These are phyloP conservation scores for Campoplex capitator DNA, from an alignment of 2,888 invertebrate genomes.

Conservation along the genomic window DNA sequence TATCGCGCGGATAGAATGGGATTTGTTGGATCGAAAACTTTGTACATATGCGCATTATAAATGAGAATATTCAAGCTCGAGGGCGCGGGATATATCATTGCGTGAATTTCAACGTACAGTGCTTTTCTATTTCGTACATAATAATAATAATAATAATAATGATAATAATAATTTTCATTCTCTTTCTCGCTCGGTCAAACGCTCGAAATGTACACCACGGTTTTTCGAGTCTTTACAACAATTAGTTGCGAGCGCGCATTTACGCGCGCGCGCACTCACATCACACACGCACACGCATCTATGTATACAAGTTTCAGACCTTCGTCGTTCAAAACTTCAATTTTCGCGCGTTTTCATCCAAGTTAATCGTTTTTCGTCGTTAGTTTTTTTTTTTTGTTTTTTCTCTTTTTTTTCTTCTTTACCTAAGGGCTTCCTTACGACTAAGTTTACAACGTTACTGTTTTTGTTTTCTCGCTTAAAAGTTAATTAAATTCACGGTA, in stretches of 20 bases:
- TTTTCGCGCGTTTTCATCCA: conserved; percentile 35
- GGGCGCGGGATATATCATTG: conserved; percentile 79
- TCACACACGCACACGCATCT: conserved; percentile 23
- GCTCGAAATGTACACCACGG: conserved; percentile 1
- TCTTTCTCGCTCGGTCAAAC: conserved; percentile 61
- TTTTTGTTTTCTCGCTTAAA: conserved; percentile 75
- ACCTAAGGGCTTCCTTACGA: conserved; percentile 77
- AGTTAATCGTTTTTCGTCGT: background rate
- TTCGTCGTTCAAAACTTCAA: conserved; percentile 23
- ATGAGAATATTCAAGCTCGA: conserved; percentile 71
- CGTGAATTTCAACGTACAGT: conserved; percentile 80
- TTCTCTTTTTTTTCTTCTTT: background rate
- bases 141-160: conserved; percentile 61
- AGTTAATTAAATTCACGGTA: conserved; percentile 81
- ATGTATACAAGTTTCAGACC: conserved; percentile 17
- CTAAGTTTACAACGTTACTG: conserved; percentile 79
- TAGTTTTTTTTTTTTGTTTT: background rate
- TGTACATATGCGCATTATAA: conserved; percentile 75
- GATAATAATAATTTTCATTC: conserved; percentile 68
- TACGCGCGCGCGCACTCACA: background rate
- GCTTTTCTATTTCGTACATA: conserved; percentile 76
- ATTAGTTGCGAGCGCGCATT: background rate
- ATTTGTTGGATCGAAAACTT: conserved; percentile 74
- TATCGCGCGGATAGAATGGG: conserved; percentile 16
- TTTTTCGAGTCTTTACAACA: conserved; percentile 31